Evolutionary conservation across 30 jellyfish, hydroid and myxozoan genomes (phyloP), one percentile per base, ranked within the genome.

Genomic region (Pelagia noctiluca): DNA sequence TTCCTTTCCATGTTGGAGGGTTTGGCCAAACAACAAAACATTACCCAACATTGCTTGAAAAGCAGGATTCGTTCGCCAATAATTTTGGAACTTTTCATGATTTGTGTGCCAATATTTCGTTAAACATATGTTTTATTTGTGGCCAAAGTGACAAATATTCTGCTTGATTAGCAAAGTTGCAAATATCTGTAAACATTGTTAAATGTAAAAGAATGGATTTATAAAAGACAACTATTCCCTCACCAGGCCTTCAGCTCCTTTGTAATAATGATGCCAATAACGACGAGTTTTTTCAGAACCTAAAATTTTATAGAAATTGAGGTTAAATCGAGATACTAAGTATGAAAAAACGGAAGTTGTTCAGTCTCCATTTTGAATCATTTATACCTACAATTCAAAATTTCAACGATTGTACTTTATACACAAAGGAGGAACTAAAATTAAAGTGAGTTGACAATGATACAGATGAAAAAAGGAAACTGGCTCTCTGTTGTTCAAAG

Each of bases 181-280:
- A 42, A 5, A 42, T 42, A 42, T 42, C 8, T 16, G 12, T 5
- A 42, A 42, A 42, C 8, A 5, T 42, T 16, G 12, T 16, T 42
- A 16, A 8, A 5, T 42, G 22, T 37, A 29, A 33, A 24, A n/a
- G 4, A 11, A 31, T 24, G 4, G 63, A 37, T 38, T 11, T 18
- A 70, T 1, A 10, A 36, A 48, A 70, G 5, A 12, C 22, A 8
- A 0, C 35, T 1, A 74, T 0, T 12, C 7, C 53, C 96, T 47
- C 35, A 86, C 96, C 65, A 86, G 42, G 36, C 96, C 96, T 52
- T 86, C 86, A 0, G 74, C 33, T 22, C 90, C 96, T 62, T 65
- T 21, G 35, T 32, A 86, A 53, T 86, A 86, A 70, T 68, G 96
- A 47, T 77, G 90, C 96, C 96, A 86, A 75, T 86, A 86, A 0